phyloP scores from a whole-genome alignment of 2,888 invertebrate species.

The Temnothorax rugatulus region DNA sequence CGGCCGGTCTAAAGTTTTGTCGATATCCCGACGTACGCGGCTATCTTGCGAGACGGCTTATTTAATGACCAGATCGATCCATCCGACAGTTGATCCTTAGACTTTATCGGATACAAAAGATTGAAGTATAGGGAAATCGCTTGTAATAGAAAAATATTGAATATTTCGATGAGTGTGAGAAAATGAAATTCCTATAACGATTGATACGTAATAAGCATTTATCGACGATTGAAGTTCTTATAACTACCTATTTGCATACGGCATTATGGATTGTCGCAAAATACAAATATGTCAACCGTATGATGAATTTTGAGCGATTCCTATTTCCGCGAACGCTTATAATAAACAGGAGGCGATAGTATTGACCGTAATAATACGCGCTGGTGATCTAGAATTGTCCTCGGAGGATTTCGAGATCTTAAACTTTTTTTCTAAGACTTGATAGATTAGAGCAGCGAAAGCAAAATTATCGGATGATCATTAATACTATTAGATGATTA shows the following conservation, averaged over 20 bases:
- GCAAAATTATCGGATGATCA: neutral
- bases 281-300: slow-evolving; percentile 26
- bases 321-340: slow-evolving; percentile 12
- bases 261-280: slow-evolving; percentile 18
- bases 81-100: neutral
- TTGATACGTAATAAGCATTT: slow-evolving; percentile 31
- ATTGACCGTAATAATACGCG: slow-evolving; percentile 13
- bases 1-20: slow-evolving; percentile 54
- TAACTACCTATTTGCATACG: slow-evolving; percentile 21
- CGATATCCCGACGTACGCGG: slow-evolving; percentile 44
- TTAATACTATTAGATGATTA: slow-evolving; percentile 1
- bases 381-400: neutral
- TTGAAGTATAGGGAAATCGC: neutral
- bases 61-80: slow-evolving; percentile 45
- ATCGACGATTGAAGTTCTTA: slow-evolving; percentile 24
- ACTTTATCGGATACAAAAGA: neutral
- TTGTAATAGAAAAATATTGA: slow-evolving; percentile 15
- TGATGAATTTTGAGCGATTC: slow-evolving; percentile 29
- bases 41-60: slow-evolving; percentile 55
- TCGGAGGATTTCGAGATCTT: neutral
- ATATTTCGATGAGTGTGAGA: neutral
- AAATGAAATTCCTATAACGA: slow-evolving; percentile 3
- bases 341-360: slow-evolving; percentile 10
- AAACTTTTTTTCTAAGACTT: neutral
- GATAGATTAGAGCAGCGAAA: neutral